Base-by-base conservation (phyloP, 2,113 vertebrate genomes). In the Tamias sibiricus region DNA sequence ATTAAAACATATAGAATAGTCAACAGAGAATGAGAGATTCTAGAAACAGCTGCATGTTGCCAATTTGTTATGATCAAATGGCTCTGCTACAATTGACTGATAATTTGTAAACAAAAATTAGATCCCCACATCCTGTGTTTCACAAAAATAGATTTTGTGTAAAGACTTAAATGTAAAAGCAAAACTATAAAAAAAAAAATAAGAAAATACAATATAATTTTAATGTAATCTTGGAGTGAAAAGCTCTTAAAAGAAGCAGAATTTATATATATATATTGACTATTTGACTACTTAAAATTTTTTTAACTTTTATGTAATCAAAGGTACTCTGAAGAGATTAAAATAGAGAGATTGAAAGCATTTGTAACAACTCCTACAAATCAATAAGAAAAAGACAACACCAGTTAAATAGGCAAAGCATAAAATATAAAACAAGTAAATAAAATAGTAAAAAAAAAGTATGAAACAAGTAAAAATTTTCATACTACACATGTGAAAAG, bases 21-120 rank as follows among this genome's bases (percentile, higher is more conserved):
- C 42, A 90, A 89, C 24, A 95, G 64, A 83, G 30, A 71, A 71
- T 24, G 30, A 95, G 30, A 81, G 47, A 91, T 79, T 84, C 83
- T 94, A 84, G 42, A 91, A 89, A 44, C 17, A 77, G 22, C 8
- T 10, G 59, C 9, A 76, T 52, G 90, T 62, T 88, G 32, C 77
- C 68, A 80, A 44, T 59, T 87, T 74, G 3, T 72, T 59, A 42
- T 64, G 44, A 77, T 62, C 49, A 84, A 71, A 94, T 75, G 42
- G 71, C 47, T 84, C 40, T 91, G 44, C n/a, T 75, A 86, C 59
- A 81, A 86, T 9, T 92, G 62, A 74, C 37, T 76, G 87, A 66
- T 52, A 26, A 94, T 84, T 94, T 90, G 82, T 57, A 93, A 93
- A 90, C 54, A 95, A 94, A 94, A 95, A 94, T 94, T 87, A 90